A percentile compares a stretch with the other conserved stretches of the same genome.
phyloP scores from a whole-genome alignment of 1,140 invertebrate genomes.

The Drosophila sp. region DNA sequence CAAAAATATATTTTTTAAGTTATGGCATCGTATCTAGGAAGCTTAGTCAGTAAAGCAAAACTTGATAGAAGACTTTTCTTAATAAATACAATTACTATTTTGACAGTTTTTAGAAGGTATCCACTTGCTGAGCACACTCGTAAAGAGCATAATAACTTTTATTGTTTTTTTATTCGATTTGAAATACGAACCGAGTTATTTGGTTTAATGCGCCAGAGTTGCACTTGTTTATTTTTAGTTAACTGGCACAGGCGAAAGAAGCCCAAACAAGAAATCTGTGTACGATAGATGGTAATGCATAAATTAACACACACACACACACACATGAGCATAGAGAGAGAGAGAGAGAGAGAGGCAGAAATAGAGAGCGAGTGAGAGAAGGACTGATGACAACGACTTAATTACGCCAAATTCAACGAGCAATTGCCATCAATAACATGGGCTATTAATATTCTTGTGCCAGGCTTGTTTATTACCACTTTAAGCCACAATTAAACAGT shows the following conservation, averaged over 20 bases:
- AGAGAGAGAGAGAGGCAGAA: conserved; percentile 14
- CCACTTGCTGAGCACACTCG: background rate
- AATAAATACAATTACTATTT: background rate
- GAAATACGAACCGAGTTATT: conserved; percentile 2
- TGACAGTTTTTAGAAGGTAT: background rate
- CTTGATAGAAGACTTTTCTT: too few species aligned
- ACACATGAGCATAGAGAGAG: too few species aligned
- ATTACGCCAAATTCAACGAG: conserved; percentile 84
- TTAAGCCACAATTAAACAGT: conserved; percentile 77
- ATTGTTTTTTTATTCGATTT: conserved; percentile 4
- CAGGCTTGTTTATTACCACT: conserved; percentile 79
- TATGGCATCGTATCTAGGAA: too few species aligned
- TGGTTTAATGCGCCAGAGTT: background rate
- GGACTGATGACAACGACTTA: conserved; percentile 80
- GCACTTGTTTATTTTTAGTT: conserved; percentile 19
- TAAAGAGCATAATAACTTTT: background rate
- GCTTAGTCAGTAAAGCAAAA: too few species aligned
- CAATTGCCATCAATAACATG: conserved; percentile 84
- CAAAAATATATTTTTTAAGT: too few species aligned
- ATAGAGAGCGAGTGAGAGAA: conserved; percentile 43
- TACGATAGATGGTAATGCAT: conserved; percentile 57
- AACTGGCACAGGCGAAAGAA: conserved; percentile 9
- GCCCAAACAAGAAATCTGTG: conserved; percentile 23
- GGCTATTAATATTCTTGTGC: conserved; percentile 81
- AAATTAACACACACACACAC: conserved; percentile 42